Conservation (phyloP, 2,888 invertebrate genomes). For the Drosophila nr. perissopoda region DNA sequence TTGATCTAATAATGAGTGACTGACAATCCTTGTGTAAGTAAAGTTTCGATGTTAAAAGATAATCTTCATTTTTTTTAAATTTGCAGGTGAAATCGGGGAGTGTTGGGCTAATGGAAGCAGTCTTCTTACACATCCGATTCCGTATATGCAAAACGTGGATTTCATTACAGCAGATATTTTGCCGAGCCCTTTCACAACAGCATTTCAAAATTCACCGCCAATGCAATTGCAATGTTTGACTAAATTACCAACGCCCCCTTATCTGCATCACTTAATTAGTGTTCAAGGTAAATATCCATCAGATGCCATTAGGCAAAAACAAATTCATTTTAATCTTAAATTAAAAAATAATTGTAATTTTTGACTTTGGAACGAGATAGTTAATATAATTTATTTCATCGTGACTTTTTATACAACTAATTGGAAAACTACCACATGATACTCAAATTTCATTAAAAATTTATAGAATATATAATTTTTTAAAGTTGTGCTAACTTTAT, state of each 20-base stretch:
- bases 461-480: background rate
- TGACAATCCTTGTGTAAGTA: background rate
- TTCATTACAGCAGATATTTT: conserved; percentile 11
- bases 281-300: conserved; percentile 86
- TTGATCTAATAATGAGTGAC: background rate
- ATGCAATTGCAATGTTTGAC: conserved; percentile 67
- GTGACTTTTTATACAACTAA: background rate
- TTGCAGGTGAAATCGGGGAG: conserved; percentile 25
- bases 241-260: conserved; percentile 84
- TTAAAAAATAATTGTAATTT: background rate
- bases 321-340: background rate
- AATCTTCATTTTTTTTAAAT: background rate
- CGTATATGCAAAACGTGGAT: conserved; percentile 23
- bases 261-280: conserved; percentile 86
- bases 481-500: background rate
- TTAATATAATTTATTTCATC: background rate
- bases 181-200: background rate
- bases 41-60: background rate
- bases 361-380: background rate
- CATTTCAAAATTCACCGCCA: background rate
- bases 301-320: background rate
- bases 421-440: background rate
- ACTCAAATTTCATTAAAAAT: background rate
- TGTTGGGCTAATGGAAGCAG: conserved; percentile 23
- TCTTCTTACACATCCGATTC: conserved; percentile 7